Percentiles rank a stretch among this genome's conserved stretches.
Evolutionary conservation across 2,797 vertebrate genomes (phyloP).

Genomic region (Onychomys arenicola): DNA sequence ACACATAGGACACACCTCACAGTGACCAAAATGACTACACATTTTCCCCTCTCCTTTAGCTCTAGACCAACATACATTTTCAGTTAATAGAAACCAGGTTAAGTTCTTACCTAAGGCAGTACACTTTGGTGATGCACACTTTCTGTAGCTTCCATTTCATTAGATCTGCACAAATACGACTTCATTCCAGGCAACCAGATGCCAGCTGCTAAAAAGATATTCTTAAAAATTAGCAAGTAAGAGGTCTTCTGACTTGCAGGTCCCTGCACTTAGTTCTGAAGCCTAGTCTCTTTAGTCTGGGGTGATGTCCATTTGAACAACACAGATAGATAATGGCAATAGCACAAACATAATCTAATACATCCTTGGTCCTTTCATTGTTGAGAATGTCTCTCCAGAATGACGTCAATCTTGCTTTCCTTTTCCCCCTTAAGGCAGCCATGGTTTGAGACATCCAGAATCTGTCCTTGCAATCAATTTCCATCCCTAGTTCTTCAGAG

Average conservation of each 20-base stretch:
- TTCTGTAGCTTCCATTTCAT: conserved; percentile 21
- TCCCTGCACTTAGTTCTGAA: not conserved
- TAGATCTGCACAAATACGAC: conserved; percentile 61
- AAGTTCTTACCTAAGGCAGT: conserved; percentile 32
- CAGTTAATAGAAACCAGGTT: conserved; percentile 41
- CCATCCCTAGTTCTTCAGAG: not conserved
- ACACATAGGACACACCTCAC: not conserved
- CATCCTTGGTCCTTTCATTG: not conserved
- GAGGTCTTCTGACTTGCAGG: not conserved
- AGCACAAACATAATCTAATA: not conserved
- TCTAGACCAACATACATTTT: not conserved
- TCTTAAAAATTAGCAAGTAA: not conserved
- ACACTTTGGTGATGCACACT: conserved; percentile 43
- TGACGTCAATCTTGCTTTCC: not conserved
- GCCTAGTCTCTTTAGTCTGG: not conserved
- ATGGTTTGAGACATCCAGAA: not conserved
- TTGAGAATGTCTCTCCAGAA: not conserved
- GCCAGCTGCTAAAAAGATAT: no score
- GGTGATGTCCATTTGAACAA: not conserved
- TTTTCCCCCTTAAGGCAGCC: not conserved
- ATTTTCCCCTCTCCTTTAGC: no score
- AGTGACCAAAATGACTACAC: not conserved
- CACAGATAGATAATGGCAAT: not conserved
- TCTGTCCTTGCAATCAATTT: not conserved
- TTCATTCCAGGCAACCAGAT: conserved; percentile 67